Evolutionary conservation across 2,888 invertebrate species (phyloP).

Genomic region (Tinea trinotella): DNA sequence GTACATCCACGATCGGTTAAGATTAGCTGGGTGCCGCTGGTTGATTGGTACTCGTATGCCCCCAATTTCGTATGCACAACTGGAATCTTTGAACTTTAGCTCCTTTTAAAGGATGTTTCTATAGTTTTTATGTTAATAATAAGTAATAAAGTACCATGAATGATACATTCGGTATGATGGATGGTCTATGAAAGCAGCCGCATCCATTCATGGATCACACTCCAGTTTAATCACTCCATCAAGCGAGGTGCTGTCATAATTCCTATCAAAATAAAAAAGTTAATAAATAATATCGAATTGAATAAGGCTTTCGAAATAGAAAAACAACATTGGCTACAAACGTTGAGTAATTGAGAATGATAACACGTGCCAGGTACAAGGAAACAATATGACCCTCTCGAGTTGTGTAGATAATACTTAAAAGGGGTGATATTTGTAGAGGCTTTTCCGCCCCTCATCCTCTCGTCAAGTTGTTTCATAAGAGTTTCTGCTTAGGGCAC

Average conservation of each 20-base stretch:
- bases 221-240: too few relatives aligned
- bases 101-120: background rate
- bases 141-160: too few relatives aligned
- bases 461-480: slow-evolving; percentile 11
- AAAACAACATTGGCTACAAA: background rate
- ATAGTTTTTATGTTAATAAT: background rate
- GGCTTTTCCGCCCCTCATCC: background rate
- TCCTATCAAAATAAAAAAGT: too few relatives aligned
- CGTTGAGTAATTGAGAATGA: background rate
- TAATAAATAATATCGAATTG: too few relatives aligned
- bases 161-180: too few relatives aligned
- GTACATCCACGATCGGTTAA: slow-evolving; percentile 8
- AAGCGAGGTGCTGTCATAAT: too few relatives aligned
- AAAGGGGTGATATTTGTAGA: slow-evolving; percentile 10
- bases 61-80: background rate
- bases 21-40: background rate
- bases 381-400: slow-evolving; percentile 8
- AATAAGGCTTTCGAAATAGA: too few relatives aligned
- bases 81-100: background rate
- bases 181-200: too few relatives aligned
- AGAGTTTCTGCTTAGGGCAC: slow-evolving; percentile 11
- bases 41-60: background rate
- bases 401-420: slow-evolving; percentile 11
- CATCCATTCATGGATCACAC: too few relatives aligned
- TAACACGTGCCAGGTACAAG: slow-evolving; percentile 8